These are phyloP conservation scores for Ctenicera cuprea DNA, from an alignment of 2,888 invertebrate genomes.

Conservation along the genomic window DNA sequence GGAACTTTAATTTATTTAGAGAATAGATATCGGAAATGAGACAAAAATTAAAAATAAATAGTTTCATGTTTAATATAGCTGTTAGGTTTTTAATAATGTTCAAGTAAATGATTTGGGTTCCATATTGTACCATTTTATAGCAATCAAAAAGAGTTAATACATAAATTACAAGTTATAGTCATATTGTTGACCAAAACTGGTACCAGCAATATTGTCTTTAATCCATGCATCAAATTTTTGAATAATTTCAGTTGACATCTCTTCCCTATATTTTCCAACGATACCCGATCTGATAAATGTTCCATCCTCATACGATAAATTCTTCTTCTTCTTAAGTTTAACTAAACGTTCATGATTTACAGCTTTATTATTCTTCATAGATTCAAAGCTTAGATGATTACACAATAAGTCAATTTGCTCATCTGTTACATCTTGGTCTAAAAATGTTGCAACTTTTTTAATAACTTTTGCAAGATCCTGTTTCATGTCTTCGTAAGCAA, in stretches of 20 bases:
- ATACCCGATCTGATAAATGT: conserved; percentile 73
- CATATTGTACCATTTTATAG: too few species aligned
- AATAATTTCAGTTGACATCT: conserved; percentile 84
- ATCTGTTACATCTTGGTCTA: conserved; percentile 66
- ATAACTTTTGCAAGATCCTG: conserved; percentile 75
- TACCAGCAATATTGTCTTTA: conserved; percentile 76
- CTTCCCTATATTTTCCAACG: conserved; percentile 68
- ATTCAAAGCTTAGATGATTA: conserved; percentile 73
- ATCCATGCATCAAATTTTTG: conserved; percentile 84
- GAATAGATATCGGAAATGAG: too few species aligned
- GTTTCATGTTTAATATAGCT: too few species aligned
- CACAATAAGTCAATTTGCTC: conserved; percentile 69
- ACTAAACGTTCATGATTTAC: conserved; percentile 61
- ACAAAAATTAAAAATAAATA: too few species aligned
- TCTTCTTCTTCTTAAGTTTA: conserved; percentile 58
- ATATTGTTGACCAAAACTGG: conserved; percentile 67
- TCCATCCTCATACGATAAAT: conserved; percentile 65
- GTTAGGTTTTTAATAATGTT: too few species aligned
- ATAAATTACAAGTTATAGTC: background rate
- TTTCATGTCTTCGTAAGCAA: conserved; percentile 90
- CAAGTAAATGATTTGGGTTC: too few species aligned
- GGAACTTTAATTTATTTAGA: too few species aligned
- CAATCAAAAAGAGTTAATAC: too few species aligned
- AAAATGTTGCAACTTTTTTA: conserved; percentile 69
- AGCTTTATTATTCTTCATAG: conserved; percentile 72